These are phyloP conservation scores for Scolopax mira DNA, from an alignment of 2,113 vertebrate species.

Conservation along the genomic window DNA sequence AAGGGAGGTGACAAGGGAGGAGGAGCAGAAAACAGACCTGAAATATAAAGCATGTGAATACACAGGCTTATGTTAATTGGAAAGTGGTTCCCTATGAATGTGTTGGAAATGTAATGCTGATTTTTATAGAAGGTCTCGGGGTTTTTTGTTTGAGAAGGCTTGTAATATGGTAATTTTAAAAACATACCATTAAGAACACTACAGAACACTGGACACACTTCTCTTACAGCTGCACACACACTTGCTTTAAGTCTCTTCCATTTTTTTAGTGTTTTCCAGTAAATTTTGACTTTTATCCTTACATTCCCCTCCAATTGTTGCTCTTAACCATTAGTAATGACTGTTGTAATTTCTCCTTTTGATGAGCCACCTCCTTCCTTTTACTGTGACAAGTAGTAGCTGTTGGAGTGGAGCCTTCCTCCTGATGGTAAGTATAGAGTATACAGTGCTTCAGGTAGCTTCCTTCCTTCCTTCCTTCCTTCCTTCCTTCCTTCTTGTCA, in stretches of 20 bases:
- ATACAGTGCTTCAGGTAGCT: background rate
- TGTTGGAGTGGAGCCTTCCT: background rate
- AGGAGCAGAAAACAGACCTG: background rate
- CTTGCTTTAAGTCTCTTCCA: background rate
- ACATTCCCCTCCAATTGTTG: background rate
- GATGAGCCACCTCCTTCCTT: background rate
- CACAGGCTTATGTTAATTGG: background rate
- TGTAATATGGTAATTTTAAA: background rate
- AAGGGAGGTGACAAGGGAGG: background rate
- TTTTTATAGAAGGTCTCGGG: background rate
- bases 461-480: background rate
- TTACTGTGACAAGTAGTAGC: background rate
- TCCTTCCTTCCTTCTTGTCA: background rate
- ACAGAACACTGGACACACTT: background rate
- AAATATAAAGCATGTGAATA: background rate
- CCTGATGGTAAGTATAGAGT: background rate
- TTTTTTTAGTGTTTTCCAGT: background rate
- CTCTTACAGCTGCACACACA: background rate
- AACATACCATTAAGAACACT: accelerated
- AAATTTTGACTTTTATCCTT: background rate
- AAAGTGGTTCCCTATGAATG: background rate
- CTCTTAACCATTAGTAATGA: background rate
- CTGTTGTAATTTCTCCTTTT: background rate
- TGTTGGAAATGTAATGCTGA: background rate
- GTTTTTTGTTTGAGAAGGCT: background rate